Conservation (phyloP, 92 coral and sea anemone genomes). For the Zoanthus sansibaricus region DNA sequence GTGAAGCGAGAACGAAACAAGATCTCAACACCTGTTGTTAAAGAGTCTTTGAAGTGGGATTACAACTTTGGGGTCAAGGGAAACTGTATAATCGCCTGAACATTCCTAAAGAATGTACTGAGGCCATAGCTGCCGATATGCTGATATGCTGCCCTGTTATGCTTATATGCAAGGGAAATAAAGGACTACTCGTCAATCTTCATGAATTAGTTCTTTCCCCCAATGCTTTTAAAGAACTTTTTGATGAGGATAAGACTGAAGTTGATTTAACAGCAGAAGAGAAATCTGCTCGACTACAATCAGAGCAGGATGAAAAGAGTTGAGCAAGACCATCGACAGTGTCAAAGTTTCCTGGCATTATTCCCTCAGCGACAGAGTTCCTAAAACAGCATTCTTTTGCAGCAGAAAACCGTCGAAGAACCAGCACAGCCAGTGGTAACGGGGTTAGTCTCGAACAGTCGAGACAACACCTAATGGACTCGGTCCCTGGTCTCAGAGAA, state of each 20-base stretch:
- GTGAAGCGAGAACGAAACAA: no score
- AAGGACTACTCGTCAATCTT: slow-evolving; percentile 41
- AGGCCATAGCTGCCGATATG: neutral
- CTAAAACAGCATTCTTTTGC: slow-evolving; percentile 60
- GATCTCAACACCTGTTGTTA: no score
- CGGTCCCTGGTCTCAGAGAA: slow-evolving; percentile 38
- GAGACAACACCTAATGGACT: slow-evolving; percentile 49
- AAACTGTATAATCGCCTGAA: no score
- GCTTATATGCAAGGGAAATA: slow-evolving; percentile 33
- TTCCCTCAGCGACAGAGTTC: slow-evolving; percentile 47
- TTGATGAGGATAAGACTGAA: slow-evolving; percentile 26
- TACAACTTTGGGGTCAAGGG: no score
- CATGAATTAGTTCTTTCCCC: slow-evolving; percentile 45
- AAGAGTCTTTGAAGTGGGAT: no score
- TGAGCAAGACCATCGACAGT: slow-evolving; percentile 36
- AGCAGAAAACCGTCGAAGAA: slow-evolving; percentile 50
- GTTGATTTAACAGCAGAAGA: slow-evolving; percentile 31
- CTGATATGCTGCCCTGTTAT: slow-evolving; percentile 37
- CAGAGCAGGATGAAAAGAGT: slow-evolving; percentile 38
- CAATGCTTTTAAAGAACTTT: slow-evolving; percentile 26
- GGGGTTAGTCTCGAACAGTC: slow-evolving; percentile 55
- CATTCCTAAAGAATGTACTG: no score
- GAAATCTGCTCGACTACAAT: slow-evolving; percentile 27
- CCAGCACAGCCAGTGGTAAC: slow-evolving; percentile 50
- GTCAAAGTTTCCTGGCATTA: slow-evolving; percentile 51